These are phyloP conservation scores for Bovichtus variegatus DNA, from an alignment of 2,797 vertebrate species.

Conservation along the genomic window DNA sequence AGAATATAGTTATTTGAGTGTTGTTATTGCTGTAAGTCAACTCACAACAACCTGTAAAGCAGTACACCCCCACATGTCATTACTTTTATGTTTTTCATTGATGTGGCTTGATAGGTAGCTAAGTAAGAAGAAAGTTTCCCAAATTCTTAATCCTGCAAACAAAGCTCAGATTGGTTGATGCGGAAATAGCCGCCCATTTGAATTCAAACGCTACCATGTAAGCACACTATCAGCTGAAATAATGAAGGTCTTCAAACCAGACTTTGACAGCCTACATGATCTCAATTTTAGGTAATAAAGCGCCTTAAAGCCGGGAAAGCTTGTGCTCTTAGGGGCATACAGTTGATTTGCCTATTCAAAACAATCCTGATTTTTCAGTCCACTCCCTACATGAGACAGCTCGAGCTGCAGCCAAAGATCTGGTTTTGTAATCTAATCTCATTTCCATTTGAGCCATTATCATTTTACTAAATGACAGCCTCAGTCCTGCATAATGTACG, in stretches of 20 bases:
- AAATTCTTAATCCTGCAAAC: neutral
- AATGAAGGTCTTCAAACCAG: neutral
- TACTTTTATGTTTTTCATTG: neutral
- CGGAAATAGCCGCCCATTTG: neutral
- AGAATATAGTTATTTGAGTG: neutral
- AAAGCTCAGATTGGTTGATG: conserved; percentile 1
- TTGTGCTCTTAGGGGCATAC: too few relatives aligned
- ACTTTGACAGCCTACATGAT: neutral
- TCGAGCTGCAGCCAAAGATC: neutral
- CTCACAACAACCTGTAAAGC: neutral
- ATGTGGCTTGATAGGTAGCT: neutral
- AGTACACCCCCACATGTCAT: neutral
- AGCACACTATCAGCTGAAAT: neutral
- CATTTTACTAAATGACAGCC: neutral
- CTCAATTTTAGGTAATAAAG: neutral
- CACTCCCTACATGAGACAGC: too few relatives aligned
- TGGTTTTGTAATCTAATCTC: neutral
- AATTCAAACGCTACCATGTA: neutral
- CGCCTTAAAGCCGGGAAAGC: too few relatives aligned
- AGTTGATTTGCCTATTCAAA: neutral
- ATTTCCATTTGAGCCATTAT: neutral
- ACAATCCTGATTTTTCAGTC: neutral
- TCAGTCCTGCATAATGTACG: neutral
- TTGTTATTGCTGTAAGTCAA: neutral
- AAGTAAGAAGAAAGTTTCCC: neutral